Evolutionary conservation across 2,797 vertebrate species (phyloP).

Genomic region (Carcharodon carcharias): DNA sequence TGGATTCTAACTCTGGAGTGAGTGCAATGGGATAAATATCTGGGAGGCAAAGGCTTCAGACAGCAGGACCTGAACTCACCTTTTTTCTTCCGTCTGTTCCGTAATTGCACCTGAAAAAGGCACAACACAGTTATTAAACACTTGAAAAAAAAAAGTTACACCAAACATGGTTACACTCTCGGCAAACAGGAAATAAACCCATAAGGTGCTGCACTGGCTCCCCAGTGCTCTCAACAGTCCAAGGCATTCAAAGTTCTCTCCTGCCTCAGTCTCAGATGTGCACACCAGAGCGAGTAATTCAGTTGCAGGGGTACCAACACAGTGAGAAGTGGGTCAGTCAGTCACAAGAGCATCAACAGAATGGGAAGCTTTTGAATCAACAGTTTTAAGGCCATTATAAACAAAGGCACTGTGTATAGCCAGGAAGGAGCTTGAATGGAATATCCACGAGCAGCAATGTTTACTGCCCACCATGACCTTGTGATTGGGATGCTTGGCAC

Average conservation of each 20-base stretch:
- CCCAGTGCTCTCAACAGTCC: neutral
- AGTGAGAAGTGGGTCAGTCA: neutral
- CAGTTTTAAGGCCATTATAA: neutral
- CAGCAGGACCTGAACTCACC: neutral
- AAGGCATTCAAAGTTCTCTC: neutral
- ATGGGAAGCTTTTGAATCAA: neutral
- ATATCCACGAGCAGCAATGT: neutral
- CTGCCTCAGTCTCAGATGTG: neutral
- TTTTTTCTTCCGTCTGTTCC: slow-evolving; percentile 27
- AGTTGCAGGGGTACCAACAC: neutral
- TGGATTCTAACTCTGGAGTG: neutral
- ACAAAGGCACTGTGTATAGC: neutral
- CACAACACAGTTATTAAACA: neutral
- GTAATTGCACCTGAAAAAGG: slow-evolving; percentile 9
- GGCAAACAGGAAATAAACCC: neutral
- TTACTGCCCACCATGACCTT: neutral
- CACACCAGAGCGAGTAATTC: neutral
- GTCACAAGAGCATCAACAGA: neutral
- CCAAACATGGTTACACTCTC: neutral
- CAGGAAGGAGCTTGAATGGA: neutral
- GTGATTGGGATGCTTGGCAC: neutral
- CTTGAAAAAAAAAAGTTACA: neutral
- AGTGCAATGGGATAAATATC: neutral
- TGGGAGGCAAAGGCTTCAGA: neutral
- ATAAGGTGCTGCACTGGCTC: neutral